Evolutionary conservation across 2,113 vertebrate genomes (phyloP).

Genomic region (Strix uralensis): DNA sequence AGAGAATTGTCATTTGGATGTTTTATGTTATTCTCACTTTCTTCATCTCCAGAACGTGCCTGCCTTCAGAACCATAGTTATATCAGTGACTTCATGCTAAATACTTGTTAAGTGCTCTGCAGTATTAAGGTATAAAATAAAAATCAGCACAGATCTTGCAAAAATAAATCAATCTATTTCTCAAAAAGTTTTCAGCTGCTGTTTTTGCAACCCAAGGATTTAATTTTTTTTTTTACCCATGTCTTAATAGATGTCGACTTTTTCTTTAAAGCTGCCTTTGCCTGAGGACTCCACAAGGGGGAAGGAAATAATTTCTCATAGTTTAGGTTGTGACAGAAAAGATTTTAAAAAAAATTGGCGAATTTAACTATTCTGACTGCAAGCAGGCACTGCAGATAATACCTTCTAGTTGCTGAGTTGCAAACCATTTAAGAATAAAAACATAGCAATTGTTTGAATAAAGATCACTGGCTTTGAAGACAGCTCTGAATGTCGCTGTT

Average conservation of each 20-base stretch:
- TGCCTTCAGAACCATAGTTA: neutral
- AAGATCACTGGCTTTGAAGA: neutral
- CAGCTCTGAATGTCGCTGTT: neutral
- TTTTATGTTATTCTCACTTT: neutral
- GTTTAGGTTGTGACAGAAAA: neutral
- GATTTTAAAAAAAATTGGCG: neutral
- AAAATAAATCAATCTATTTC: neutral
- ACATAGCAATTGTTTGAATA: neutral
- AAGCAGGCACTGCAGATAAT: neutral
- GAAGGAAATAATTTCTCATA: neutral
- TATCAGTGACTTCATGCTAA: neutral
- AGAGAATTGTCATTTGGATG: neutral
- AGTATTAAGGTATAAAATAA: neutral
- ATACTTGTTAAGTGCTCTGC: neutral
- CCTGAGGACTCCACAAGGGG: slow-evolving; percentile 1
- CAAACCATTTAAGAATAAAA: neutral
- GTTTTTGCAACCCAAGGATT: neutral
- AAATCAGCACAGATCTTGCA: neutral
- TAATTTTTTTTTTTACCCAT: neutral
- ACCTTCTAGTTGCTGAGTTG: neutral
- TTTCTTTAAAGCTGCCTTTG: neutral
- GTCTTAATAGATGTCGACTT: neutral
- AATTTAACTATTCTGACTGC: neutral
- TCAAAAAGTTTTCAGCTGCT: neutral
- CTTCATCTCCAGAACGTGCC: neutral